A percentile compares a stretch with the other conserved stretches of the same genome.
These are phyloP conservation scores for Philopedon plagiatum DNA, from an alignment of 2,888 invertebrate species.

Conservation along the genomic window DNA sequence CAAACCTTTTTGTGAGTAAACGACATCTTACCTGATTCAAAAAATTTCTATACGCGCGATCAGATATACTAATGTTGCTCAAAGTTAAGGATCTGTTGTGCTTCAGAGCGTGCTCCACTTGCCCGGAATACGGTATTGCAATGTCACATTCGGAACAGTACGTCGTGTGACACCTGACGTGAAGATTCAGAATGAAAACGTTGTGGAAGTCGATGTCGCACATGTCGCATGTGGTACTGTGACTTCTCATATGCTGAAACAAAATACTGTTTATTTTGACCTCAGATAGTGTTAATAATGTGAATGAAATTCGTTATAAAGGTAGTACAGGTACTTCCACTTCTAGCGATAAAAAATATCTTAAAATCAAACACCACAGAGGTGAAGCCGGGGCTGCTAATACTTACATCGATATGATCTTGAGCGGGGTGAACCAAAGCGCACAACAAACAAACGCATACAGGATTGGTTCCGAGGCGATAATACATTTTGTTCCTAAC, in stretches of 20 bases:
- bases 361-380: too few relatives aligned
- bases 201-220: constrained; percentile 51
- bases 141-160: constrained; percentile 43
- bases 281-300: too few relatives aligned
- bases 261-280: neutral
- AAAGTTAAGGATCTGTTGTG: constrained; percentile 7
- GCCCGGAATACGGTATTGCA: constrained; percentile 34
- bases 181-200: constrained; percentile 54
- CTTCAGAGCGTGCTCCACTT: constrained; percentile 32
- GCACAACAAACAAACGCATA: constrained; percentile 41
- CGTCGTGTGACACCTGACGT: constrained; percentile 46
- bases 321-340: too few relatives aligned
- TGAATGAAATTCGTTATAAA: too few relatives aligned
- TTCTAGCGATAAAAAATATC: too few relatives aligned
- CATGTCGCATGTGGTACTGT: constrained; percentile 44
- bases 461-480: neutral
- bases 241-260: constrained; percentile 53
- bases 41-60: neutral
- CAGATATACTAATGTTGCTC: neutral
- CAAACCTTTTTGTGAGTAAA: too few relatives aligned
- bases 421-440: neutral
- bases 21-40: neutral
- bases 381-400: too few relatives aligned
- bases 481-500: constrained; percentile 48
- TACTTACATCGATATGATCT: constrained; percentile 28